Percentiles rank a stretch among this genome's conserved stretches.
These are phyloP conservation scores for Formica aserva DNA, from an alignment of 2,888 invertebrate species.

Conservation along the genomic window DNA sequence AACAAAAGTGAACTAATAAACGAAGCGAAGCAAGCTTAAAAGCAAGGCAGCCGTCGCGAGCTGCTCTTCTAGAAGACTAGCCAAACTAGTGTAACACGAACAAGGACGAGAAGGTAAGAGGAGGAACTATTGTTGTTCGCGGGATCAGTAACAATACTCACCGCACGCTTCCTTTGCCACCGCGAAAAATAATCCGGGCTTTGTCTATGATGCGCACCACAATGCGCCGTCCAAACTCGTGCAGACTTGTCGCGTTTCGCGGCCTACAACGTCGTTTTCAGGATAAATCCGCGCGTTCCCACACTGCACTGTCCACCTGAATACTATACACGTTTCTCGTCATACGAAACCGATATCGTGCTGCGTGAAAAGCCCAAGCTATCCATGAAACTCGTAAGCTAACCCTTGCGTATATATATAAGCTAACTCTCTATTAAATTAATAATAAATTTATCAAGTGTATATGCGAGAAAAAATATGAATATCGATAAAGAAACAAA, in stretches of 20 bases:
- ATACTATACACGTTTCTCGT: slow-evolving; percentile 36
- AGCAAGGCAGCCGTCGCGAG: slow-evolving; percentile 56
- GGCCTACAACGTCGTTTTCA: slow-evolving; percentile 64
- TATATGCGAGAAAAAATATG: not conserved
- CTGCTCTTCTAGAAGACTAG: slow-evolving; percentile 77
- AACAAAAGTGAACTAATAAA: not conserved
- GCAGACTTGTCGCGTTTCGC: slow-evolving; percentile 61
- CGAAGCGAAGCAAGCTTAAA: not conserved
- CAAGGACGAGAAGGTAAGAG: slow-evolving; percentile 71
- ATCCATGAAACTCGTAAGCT: not conserved
- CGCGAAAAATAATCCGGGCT: slow-evolving; percentile 82
- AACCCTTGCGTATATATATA: not conserved
- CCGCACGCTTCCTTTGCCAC: slow-evolving; percentile 80
- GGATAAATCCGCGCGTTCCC: slow-evolving; percentile 61
- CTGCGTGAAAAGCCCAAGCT: not conserved
- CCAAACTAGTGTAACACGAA: slow-evolving; percentile 83
- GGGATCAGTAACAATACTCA: slow-evolving; percentile 75
- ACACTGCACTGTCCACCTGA: slow-evolving; percentile 41
- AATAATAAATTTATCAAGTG: not conserved
- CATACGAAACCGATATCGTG: slow-evolving; percentile 41
- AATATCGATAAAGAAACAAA: not conserved
- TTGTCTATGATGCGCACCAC: slow-evolving; percentile 79
- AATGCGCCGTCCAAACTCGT: slow-evolving; percentile 63
- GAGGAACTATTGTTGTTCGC: slow-evolving; percentile 77
- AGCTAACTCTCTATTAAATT: not conserved